Conservation (phyloP, 2,888 invertebrate species). For the Stenurella melanura region DNA sequence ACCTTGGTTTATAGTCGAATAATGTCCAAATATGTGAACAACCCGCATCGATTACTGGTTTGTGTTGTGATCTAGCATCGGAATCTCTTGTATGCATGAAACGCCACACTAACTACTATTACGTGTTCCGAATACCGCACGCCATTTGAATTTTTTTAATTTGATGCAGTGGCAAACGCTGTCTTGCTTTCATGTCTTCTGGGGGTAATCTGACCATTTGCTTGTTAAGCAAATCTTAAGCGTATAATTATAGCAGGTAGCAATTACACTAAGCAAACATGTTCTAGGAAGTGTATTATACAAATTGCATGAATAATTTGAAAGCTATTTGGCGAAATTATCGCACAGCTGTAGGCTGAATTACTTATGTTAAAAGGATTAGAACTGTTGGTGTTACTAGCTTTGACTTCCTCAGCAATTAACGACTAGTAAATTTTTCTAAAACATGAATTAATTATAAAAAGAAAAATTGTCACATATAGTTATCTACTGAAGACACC, state of each 20-base stretch:
- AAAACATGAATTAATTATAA: no score
- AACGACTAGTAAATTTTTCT: no score
- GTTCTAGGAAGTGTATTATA: slow-evolving; percentile 32
- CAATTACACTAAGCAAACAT: slow-evolving; percentile 32
- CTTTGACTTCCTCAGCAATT: background rate
- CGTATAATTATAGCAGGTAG: slow-evolving; percentile 9
- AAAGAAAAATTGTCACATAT: no score
- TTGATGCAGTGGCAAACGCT: slow-evolving; percentile 1
- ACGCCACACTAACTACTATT: slow-evolving; percentile 24
- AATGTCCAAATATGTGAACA: background rate
- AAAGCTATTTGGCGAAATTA: slow-evolving; percentile 2
- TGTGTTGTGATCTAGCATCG: slow-evolving; percentile 12
- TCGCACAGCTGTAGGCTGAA: background rate
- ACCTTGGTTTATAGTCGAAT: background rate
- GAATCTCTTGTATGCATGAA: slow-evolving; percentile 21
- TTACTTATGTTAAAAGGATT: background rate
- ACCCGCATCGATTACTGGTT: background rate
- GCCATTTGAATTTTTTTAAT: slow-evolving; percentile 13
- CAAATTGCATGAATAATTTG: slow-evolving; percentile 27
- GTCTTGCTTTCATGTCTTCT: background rate
- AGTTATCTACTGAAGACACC: no score
- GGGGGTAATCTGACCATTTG: slow-evolving; percentile 20
- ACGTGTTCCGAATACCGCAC: slow-evolving; percentile 39
- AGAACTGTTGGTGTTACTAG: background rate
- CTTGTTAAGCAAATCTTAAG: slow-evolving; percentile 9